Conservation (phyloP, 2,797 vertebrate genomes). For the Aulostomus chinensis region DNA sequence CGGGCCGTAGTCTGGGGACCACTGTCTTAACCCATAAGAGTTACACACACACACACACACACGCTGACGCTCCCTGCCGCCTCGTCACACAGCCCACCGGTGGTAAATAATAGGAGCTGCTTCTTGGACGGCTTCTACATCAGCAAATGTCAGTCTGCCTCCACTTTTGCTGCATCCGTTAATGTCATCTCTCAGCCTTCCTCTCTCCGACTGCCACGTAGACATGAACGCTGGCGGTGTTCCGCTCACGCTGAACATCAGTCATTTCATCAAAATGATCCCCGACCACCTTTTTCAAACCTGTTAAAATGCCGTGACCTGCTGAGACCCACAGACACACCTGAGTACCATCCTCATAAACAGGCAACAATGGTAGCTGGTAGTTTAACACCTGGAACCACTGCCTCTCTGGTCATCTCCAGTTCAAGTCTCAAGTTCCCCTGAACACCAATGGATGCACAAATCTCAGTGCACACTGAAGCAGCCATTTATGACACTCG, state of each 20-base stretch:
- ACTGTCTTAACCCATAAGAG: too few species aligned
- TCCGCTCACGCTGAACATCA: constrained; percentile 44
- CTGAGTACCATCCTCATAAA: too few species aligned
- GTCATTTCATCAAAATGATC: constrained; percentile 50
- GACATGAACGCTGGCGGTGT: constrained; percentile 31
- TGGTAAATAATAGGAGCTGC: constrained; percentile 57
- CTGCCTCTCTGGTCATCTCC: too few species aligned
- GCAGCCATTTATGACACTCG: too few species aligned
- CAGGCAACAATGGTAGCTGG: too few species aligned
- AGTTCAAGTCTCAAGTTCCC: too few species aligned
- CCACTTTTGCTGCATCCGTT: constrained; percentile 54
- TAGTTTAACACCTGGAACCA: too few species aligned
- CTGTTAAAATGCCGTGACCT: too few species aligned
- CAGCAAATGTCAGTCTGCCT: constrained; percentile 43
- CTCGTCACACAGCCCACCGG: constrained; percentile 53
- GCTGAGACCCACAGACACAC: too few species aligned
- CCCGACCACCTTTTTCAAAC: background rate
- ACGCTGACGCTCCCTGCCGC: background rate
- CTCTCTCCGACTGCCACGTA: constrained; percentile 47
- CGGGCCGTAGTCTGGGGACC: too few species aligned
- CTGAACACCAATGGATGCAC: too few species aligned
- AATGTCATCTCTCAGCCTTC: constrained; percentile 46
- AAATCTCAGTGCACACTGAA: too few species aligned
- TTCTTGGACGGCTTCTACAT: constrained; percentile 47
- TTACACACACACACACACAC: background rate